These are phyloP conservation scores for Phataginus tricuspis DNA, from an alignment of 2,797 vertebrate species.

Conservation along the genomic window DNA sequence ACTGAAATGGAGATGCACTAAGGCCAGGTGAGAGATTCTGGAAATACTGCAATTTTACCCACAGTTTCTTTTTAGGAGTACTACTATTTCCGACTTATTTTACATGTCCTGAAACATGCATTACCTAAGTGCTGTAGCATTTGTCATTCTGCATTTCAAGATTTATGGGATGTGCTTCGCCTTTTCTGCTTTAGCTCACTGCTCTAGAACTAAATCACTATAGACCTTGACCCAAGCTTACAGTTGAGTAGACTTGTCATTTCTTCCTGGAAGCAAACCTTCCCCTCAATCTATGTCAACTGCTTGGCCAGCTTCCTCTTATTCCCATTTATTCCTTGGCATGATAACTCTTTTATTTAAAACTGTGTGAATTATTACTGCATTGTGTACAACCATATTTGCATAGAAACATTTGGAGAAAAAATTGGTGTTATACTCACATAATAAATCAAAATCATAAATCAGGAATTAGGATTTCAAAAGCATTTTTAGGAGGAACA, in stretches of 20 bases:
- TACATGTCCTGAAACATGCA: background rate
- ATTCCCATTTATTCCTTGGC: conserved; percentile 34
- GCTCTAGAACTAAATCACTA: conserved; percentile 48
- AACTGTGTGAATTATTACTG: conserved; percentile 3
- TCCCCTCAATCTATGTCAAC: background rate
- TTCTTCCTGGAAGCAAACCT: background rate
- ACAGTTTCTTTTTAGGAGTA: background rate
- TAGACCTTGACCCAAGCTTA: background rate
- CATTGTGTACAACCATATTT: background rate
- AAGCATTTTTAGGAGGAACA: conserved; percentile 17
- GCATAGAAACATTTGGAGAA: background rate
- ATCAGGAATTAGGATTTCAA: background rate
- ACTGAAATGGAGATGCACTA: too few species aligned
- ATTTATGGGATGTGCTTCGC: conserved; percentile 7
- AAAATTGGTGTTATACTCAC: background rate
- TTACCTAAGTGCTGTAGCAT: background rate
- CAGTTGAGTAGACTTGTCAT: conserved; percentile 21
- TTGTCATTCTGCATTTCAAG: conserved; percentile 11
- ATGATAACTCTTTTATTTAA: background rate
- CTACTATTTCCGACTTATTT: background rate
- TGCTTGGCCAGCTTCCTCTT: background rate
- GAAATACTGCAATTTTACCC: too few species aligned
- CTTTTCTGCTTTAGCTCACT: conserved; percentile 37
- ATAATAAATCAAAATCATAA: conserved; percentile 34
- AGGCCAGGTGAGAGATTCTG: too few species aligned